Evolutionary conservation across 2,113 vertebrate species (phyloP), one percentile per base, ranked within the genome.

Genomic region (Dipodomys merriami): DNA sequence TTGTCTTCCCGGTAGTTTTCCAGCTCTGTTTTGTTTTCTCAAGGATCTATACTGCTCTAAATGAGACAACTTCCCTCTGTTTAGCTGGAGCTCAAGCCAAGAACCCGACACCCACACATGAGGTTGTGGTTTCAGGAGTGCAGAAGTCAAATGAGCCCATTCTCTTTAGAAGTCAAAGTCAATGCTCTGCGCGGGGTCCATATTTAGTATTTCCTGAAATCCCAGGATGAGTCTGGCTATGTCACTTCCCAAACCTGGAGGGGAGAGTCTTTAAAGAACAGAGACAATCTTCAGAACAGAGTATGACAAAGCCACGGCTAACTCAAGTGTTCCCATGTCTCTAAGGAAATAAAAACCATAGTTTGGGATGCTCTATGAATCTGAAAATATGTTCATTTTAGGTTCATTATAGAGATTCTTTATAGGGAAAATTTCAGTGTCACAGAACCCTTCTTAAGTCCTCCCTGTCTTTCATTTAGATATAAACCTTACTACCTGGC

Each of bases 1-100:
- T 95, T 92, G 94, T 95, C 94, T 96, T 90, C 86, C 83, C 78
- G 7, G 96, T 97, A 94, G 57, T 96, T 97, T 96, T 96, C 96
- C 96, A 97, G 88, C 90, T 72, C 39, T 25, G 69, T 80, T 96
- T 96, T 96, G 83, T 95, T 95, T 96, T 95, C 80, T 81, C 67
- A 93, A 81, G 95, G 88, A 86, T 92, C 96, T 93, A 95, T 86
- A 95, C 23, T 1, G 57, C 80, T 60, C 33, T 77, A 65, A 68
- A 80, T 13, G 65, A 95, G 88, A 81, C 94, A 80, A 74, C 81
- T 85, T 39, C 7, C 0, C 91, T 80, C 94, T 94, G 90, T 83
- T 90, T 95, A 71, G 88, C 76, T 23, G 68, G 46, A 49, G 27
- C 20, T 44, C 60, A 7, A 27, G 95, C 96, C 95, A 91, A 78